A percentile compares a stretch with the other conserved stretches of the same genome.
Evolutionary conservation across 2,113 vertebrate species (phyloP).

Genomic region (Pyrgilauda ruficollis): DNA sequence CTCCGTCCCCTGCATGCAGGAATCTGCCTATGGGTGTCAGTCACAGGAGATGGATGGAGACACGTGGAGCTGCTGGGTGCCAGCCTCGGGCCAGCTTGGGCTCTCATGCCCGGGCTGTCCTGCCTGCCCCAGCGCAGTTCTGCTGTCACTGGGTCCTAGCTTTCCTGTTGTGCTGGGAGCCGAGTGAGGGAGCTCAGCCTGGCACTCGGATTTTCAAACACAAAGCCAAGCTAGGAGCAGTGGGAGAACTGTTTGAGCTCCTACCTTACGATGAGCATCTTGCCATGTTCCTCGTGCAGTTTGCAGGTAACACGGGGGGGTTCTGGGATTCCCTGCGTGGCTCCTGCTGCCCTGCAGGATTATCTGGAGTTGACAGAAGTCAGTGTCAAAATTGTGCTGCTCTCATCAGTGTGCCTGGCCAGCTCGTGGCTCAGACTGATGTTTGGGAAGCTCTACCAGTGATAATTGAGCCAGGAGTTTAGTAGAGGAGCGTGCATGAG

Average conservation of each 20-base stretch:
- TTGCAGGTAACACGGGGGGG: conserved; percentile 35
- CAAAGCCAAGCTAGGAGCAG: not conserved
- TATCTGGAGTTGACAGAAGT: not conserved
- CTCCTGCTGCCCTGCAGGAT: not conserved
- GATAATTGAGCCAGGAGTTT: not conserved
- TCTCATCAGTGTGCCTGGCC: not conserved
- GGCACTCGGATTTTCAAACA: not conserved
- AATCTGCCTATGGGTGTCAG: conserved; percentile 36
- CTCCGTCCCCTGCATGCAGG: conserved; percentile 19
- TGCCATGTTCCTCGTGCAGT: conserved; percentile 74
- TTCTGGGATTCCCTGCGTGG: not conserved
- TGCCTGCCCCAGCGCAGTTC: conserved; percentile 15
- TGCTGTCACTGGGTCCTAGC: conserved; percentile 37
- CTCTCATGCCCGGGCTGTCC: conserved; percentile 47
- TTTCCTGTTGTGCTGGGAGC: conserved; percentile 22
- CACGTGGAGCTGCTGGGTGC: conserved; percentile 68
- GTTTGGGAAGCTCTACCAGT: not conserved
- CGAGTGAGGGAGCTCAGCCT: conserved; percentile 17
- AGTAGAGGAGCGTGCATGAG: fast-evolving
- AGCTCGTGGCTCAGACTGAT: not conserved
- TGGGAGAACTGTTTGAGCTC: conserved; percentile 32
- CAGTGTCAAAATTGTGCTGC: not conserved
- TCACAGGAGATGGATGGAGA: conserved; percentile 70
- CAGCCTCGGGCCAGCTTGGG: conserved; percentile 52
- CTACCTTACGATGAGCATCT: conserved; percentile 16